Conservation (phyloP, 2,113 vertebrate genomes). For the Okapia johnstoni region DNA sequence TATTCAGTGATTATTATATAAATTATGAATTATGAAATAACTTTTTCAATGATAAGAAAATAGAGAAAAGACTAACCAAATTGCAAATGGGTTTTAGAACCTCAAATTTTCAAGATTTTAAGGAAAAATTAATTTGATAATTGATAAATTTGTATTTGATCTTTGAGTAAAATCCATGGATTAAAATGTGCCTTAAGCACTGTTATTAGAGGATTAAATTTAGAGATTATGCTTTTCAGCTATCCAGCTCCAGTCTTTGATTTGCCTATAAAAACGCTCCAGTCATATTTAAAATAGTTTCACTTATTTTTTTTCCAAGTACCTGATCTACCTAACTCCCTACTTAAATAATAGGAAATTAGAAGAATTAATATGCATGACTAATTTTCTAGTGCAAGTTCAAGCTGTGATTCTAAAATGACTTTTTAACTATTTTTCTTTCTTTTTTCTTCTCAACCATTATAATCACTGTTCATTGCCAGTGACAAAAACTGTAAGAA, state of each 20-base stretch:
- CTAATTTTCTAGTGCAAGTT: not conserved
- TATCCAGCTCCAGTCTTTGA: not conserved
- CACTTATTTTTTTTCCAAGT: not conserved
- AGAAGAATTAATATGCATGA: not conserved
- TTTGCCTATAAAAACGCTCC: not conserved
- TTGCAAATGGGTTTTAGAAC: not conserved
- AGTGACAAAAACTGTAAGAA: not conserved
- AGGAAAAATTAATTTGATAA: not conserved
- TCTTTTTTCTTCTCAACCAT: not conserved
- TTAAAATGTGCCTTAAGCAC: not conserved
- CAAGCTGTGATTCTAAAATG: not conserved
- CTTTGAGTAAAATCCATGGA: not conserved
- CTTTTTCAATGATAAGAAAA: not conserved
- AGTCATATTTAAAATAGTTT: not conserved
- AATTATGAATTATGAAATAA: slow-evolving; percentile 1
- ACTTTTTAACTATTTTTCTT: not conserved
- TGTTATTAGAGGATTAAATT: not conserved
- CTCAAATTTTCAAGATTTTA: slow-evolving; percentile 27
- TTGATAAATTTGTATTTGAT: not conserved
- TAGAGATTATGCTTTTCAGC: not conserved
- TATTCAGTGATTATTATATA: not conserved
- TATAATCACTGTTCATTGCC: not conserved
- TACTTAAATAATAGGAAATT: not conserved
- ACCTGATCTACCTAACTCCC: not conserved
- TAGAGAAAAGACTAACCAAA: not conserved